Conservation (phyloP, 2,113 vertebrate genomes). For the mouse (Mus musculus) region DNA sequence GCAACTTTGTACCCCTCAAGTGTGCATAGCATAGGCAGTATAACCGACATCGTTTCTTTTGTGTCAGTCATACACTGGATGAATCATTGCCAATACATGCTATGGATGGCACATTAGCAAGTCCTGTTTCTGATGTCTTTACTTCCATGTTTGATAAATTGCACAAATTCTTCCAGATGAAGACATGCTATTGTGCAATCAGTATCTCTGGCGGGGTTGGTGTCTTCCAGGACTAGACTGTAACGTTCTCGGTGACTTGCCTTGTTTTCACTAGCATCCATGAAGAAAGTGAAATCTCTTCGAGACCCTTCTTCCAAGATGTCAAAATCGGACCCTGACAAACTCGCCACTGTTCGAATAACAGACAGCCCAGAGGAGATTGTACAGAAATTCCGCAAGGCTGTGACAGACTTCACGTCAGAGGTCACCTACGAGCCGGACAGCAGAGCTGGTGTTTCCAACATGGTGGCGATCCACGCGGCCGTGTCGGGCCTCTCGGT, state of each 20-base stretch:
- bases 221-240: not conserved
- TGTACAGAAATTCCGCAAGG: slow-evolving; percentile 92
- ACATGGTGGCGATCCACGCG: slow-evolving; percentile 93
- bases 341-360: slow-evolving; percentile 91
- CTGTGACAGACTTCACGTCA: slow-evolving; percentile 96
- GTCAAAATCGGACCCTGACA: slow-evolving; percentile 97
- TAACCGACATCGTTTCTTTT: not conserved
- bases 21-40: not conserved
- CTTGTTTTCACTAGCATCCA: slow-evolving; percentile 85
- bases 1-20: not conserved
- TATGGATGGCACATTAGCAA: not conserved
- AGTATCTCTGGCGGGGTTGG: not conserved
- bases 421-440: slow-evolving; percentile 94
- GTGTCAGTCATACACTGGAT: not conserved
- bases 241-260: not conserved
- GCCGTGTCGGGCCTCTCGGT: slow-evolving; percentile 86
- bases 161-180: not conserved
- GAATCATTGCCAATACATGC: accelerated
- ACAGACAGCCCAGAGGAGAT: slow-evolving; percentile 94
- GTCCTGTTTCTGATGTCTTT: not conserved
- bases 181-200: not conserved
- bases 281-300: slow-evolving; percentile 94
- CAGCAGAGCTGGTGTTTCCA: slow-evolving; percentile 92
- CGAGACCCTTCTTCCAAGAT: slow-evolving; percentile 95
- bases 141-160: not conserved